phyloP scores from a whole-genome alignment of 2,797 vertebrate species.

The Erithacus rubecula region DNA sequence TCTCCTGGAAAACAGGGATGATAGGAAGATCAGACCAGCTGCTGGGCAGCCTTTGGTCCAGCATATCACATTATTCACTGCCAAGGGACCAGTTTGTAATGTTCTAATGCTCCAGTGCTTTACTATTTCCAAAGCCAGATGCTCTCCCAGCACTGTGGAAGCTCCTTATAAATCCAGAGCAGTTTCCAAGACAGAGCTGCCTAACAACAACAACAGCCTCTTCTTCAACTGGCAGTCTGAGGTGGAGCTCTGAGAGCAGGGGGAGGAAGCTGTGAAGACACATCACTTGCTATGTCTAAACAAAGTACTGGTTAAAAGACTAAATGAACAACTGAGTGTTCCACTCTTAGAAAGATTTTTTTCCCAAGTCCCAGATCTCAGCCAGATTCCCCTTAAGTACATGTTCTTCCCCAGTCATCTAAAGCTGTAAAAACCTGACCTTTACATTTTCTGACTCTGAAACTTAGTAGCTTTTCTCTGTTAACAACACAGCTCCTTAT shows the following conservation, averaged over 20 bases:
- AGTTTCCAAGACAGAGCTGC: neutral
- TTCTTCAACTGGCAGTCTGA: neutral
- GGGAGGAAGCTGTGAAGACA: neutral
- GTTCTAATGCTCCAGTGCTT: neutral
- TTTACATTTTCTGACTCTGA: neutral
- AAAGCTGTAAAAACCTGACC: neutral
- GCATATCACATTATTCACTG: neutral
- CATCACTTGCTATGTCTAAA: neutral
- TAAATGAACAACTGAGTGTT: neutral
- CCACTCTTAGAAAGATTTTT: neutral
- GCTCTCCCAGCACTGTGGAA: neutral
- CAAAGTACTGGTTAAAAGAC: neutral
- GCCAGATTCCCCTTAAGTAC: neutral
- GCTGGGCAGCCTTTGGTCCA: neutral
- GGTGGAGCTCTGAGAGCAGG: neutral
- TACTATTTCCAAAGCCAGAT: neutral
- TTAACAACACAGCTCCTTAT: neutral
- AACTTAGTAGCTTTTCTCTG: neutral
- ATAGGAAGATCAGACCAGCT: neutral
- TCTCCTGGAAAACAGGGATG: constrained; percentile 73
- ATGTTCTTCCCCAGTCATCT: neutral
- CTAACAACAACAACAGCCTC: neutral
- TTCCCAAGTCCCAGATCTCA: neutral
- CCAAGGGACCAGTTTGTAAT: neutral
- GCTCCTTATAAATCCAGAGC: neutral